Evolutionary conservation across 2,113 vertebrate species (phyloP).

Genomic region (Alectura lathami): DNA sequence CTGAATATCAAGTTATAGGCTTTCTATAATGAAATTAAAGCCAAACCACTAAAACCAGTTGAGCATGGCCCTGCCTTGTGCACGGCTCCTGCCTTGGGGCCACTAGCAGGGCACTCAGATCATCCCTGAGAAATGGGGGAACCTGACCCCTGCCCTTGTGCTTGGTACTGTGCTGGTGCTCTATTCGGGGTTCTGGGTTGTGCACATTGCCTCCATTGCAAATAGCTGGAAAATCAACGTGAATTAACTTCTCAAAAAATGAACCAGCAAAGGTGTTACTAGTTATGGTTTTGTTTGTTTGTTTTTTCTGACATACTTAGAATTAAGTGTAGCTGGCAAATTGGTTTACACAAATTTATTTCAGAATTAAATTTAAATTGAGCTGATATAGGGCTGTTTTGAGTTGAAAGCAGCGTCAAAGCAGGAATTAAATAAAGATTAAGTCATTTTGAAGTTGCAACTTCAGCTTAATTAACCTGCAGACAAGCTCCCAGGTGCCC

Average conservation of each 20-base stretch:
- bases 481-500: not conserved
- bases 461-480: not conserved
- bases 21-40: not conserved
- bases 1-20: not conserved
- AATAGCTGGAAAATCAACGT: not conserved
- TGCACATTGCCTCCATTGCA: not conserved
- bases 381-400: not conserved
- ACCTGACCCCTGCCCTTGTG: not conserved
- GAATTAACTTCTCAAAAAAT: not conserved
- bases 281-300: no score
- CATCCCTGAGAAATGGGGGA: rapidly evolving
- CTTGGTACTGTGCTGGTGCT: not conserved
- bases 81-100: not conserved
- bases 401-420: not conserved
- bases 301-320: not conserved
- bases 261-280: not conserved
- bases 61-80: not conserved
- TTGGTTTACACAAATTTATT: not conserved
- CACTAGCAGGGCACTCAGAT: not conserved
- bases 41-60: not conserved
- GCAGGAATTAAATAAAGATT: not conserved
- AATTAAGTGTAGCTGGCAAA: not conserved
- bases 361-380: not conserved
- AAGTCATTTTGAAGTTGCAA: not conserved
- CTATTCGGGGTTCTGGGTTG: not conserved